phyloP scores from a whole-genome alignment of 2,113 vertebrate genomes.

The Malaclemys terrapin region DNA sequence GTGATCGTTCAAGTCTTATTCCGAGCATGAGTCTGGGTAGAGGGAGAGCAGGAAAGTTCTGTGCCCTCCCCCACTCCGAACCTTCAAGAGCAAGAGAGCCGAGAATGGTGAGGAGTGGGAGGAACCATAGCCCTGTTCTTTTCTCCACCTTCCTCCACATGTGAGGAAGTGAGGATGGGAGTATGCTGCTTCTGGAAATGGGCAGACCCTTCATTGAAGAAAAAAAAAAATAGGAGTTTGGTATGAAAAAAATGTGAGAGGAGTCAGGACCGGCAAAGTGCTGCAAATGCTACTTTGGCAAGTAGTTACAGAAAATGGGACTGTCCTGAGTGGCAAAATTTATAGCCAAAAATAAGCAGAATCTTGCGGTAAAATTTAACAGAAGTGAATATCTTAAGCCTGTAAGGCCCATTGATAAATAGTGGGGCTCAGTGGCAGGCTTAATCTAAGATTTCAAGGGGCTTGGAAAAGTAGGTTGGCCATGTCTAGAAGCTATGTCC shows the following conservation, averaged over 20 bases:
- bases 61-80: rapidly evolving
- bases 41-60: background rate
- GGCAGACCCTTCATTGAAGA: background rate
- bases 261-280: background rate
- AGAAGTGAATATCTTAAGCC: background rate
- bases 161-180: background rate
- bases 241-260: background rate
- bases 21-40: background rate
- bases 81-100: background rate
- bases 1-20: background rate
- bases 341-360: background rate
- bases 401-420: background rate
- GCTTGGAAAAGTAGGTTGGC: background rate
- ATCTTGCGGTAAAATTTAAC: background rate
- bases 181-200: background rate
- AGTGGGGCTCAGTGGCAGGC: background rate
- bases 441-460: background rate
- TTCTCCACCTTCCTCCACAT: background rate
- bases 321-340: background rate
- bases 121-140: background rate
- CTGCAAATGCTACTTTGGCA: background rate
- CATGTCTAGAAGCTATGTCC: background rate
- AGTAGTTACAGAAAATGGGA: background rate
- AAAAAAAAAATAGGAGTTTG: background rate
- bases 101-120: background rate